These are phyloP conservation scores for Oryzias melastigma DNA, from an alignment of 2,113 vertebrate species.

Conservation along the genomic window DNA sequence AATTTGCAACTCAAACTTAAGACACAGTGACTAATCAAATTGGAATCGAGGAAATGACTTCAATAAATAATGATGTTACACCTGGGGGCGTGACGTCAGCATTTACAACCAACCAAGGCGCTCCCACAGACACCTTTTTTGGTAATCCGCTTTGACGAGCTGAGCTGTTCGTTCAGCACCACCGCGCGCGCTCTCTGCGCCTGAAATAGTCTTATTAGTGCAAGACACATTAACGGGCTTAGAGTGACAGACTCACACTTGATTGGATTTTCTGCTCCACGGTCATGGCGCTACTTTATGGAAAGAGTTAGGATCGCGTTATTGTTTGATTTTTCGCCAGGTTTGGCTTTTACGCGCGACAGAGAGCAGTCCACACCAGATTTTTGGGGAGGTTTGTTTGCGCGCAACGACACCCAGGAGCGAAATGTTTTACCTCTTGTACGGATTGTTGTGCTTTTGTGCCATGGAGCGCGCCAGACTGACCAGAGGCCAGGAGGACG, in stretches of 20 bases:
- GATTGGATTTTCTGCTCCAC: slow-evolving; percentile 23
- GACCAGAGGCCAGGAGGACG: slow-evolving; percentile 67
- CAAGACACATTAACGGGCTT: slow-evolving; percentile 48
- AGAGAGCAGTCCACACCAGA: slow-evolving; percentile 22
- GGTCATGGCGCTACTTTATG: slow-evolving; percentile 4
- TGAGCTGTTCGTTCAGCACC: slow-evolving; percentile 64
- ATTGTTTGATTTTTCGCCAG: neutral
- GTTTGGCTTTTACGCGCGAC: no score
- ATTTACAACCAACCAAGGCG: slow-evolving; percentile 62
- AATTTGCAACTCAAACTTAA: neutral
- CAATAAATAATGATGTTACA: slow-evolving; percentile 16
- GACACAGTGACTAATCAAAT: neutral
- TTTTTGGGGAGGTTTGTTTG: neutral
- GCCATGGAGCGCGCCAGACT: slow-evolving; percentile 54
- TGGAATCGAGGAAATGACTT: neutral
- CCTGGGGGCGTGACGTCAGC: slow-evolving; percentile 52
- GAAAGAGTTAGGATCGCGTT: neutral
- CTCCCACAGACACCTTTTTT: slow-evolving; percentile 49
- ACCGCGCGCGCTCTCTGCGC: slow-evolving; percentile 22
- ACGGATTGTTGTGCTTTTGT: slow-evolving; percentile 68
- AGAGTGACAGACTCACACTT: slow-evolving; percentile 16
- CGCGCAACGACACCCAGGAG: neutral
- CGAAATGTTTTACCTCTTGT: slow-evolving; percentile 73
- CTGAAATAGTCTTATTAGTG: slow-evolving; percentile 54
- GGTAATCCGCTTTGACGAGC: slow-evolving; percentile 62